Conservation (phyloP, 2,888 invertebrate genomes). For the Globia sparganii region DNA sequence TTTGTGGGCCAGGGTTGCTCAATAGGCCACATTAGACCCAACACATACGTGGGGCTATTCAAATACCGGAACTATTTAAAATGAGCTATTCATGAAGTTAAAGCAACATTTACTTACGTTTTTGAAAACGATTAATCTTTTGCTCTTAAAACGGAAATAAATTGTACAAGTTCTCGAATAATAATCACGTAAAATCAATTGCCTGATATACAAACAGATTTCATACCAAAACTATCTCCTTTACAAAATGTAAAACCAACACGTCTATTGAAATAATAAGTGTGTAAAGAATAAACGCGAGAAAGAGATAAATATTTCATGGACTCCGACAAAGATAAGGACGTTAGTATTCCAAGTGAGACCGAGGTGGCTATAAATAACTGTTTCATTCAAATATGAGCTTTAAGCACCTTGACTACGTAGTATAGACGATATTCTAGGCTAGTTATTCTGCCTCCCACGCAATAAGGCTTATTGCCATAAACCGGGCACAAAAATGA, state of each 20-base stretch:
- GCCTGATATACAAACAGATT: too few species aligned
- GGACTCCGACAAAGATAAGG: slow-evolving; percentile 38
- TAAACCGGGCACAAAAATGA: neutral
- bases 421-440: neutral
- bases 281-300: slow-evolving; percentile 19
- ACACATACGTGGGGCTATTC: slow-evolving; percentile 16
- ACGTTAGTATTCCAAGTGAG: slow-evolving; percentile 47
- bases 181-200: neutral
- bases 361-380: slow-evolving; percentile 48
- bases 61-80: slow-evolving; percentile 29
- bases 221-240: neutral
- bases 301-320: slow-evolving; percentile 44
- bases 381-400: slow-evolving; percentile 53
- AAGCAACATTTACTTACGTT: neutral
- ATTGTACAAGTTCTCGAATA: neutral
- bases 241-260: slow-evolving; percentile 6
- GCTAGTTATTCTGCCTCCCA: slow-evolving; percentile 5
- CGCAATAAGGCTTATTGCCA: neutral
- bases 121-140: neutral
- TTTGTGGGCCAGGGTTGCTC: slow-evolving; percentile 33
- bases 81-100: slow-evolving; percentile 13
- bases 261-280: slow-evolving; percentile 20
- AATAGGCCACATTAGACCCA: slow-evolving; percentile 28
- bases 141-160: neutral
- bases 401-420: slow-evolving; percentile 31